Percentiles rank a stretch among this genome's conserved stretches.
Conservation (phyloP, 2,888 invertebrate species). For the Phyllotreta striolata region DNA sequence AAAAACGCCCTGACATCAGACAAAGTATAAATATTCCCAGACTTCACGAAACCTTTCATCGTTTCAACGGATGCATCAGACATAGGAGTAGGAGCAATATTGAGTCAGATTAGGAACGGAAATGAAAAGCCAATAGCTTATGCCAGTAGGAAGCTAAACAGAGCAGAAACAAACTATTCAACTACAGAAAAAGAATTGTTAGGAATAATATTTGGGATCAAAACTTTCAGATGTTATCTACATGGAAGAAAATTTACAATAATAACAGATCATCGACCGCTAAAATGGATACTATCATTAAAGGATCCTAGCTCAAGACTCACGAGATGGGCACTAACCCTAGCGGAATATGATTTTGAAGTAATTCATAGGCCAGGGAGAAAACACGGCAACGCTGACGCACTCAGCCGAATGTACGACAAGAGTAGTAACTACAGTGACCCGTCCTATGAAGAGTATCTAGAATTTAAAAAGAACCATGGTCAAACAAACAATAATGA, state of each 20-base stretch:
- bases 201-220: conserved; percentile 12
- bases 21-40: conserved; percentile 31
- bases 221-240: conserved; percentile 17
- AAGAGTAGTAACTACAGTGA: neutral
- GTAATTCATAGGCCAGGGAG: conserved; percentile 13
- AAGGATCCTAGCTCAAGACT: conserved; percentile 20
- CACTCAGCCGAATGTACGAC: conserved; percentile 1
- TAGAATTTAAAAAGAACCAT: neutral
- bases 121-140: conserved; percentile 32
- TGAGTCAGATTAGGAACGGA: conserved; percentile 35
- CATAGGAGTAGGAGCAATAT: conserved; percentile 29
- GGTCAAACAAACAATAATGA: neutral
- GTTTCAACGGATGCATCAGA: conserved; percentile 33
- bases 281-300: conserved; percentile 23
- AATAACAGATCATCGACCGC: conserved; percentile 19
- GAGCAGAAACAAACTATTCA: conserved; percentile 16
- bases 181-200: conserved; percentile 26
- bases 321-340: conserved; percentile 18
- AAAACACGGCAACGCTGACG: conserved; percentile 6
- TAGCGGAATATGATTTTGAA: conserved; percentile 28
- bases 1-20: conserved; percentile 29
- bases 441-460: neutral
- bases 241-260: conserved; percentile 16
- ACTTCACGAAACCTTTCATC: conserved; percentile 37
- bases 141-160: conserved; percentile 28